Percentiles rank a stretch among this genome's conserved stretches.
phyloP scores from a whole-genome alignment of 2,113 vertebrate genomes.

The Elephantulus edwardii region DNA sequence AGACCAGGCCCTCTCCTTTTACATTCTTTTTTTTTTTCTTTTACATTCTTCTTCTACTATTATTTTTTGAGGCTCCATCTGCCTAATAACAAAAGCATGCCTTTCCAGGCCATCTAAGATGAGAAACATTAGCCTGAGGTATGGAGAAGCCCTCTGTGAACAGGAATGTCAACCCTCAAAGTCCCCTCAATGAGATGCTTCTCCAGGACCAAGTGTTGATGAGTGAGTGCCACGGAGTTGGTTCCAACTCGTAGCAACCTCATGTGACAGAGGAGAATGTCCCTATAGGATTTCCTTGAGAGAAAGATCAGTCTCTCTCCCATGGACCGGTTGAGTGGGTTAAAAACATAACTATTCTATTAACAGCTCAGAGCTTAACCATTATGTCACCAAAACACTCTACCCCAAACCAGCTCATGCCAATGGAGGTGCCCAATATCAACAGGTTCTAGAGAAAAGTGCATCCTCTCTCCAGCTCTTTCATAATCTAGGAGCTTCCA shows the following conservation, averaged over 20 bases:
- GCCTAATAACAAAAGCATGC: neutral
- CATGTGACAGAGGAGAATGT: neutral
- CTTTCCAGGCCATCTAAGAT: neutral
- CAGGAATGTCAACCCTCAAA: neutral
- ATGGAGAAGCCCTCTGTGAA: neutral
- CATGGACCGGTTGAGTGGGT: neutral
- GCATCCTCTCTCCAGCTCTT: neutral
- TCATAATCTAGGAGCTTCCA: neutral
- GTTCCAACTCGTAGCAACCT: neutral
- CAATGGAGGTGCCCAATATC: fast-evolving
- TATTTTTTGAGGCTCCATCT: neutral
- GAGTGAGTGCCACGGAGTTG: neutral
- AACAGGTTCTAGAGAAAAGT: neutral
- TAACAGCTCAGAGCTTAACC: neutral
- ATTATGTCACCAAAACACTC: neutral
- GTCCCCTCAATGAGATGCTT: neutral
- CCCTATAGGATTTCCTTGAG: neutral
- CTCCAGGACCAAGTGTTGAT: neutral
- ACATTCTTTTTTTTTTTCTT: too few species aligned
- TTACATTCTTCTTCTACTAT: too few species aligned
- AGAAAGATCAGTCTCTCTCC: neutral
- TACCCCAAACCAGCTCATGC: neutral
- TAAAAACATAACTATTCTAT: neutral
- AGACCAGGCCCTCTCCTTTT: neutral
- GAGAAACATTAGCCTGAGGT: neutral